phyloP scores from a whole-genome alignment of 1,140 invertebrate species.

The Plodia interpunctella region DNA sequence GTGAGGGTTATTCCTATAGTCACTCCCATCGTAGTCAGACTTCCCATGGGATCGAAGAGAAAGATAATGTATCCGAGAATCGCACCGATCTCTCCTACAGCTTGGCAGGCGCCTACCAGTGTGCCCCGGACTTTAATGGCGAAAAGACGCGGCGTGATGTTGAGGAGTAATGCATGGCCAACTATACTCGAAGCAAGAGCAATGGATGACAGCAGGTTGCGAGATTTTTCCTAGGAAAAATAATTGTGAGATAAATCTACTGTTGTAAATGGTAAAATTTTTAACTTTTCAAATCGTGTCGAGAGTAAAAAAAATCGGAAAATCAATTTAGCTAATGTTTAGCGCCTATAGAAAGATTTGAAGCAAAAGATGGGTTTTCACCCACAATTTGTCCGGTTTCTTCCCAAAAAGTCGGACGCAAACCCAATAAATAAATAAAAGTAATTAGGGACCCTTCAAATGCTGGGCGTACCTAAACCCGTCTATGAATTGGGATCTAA shows the following conservation, averaged over 20 bases:
- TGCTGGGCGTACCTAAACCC: too few relatives aligned
- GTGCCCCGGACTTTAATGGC: constrained; percentile 51
- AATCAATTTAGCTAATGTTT: too few relatives aligned
- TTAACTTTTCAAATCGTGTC: too few relatives aligned
- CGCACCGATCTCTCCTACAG: constrained; percentile 47
- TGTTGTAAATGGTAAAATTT: too few relatives aligned
- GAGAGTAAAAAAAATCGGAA: too few relatives aligned
- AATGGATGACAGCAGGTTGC: constrained; percentile 31
- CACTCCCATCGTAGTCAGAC: constrained; percentile 28
- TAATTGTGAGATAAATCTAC: constrained; percentile 7
- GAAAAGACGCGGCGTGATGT: constrained; percentile 55
- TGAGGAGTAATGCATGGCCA: constrained; percentile 41
- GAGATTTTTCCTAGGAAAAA: constrained; percentile 32
- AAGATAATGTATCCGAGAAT: constrained; percentile 48
- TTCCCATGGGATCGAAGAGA: constrained; percentile 27
- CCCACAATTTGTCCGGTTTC: too few relatives aligned
- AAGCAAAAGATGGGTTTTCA: too few relatives aligned
- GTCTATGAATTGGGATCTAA: too few relatives aligned
- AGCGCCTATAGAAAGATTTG: too few relatives aligned
- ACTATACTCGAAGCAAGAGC: constrained; percentile 42
- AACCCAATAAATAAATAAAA: too few relatives aligned
- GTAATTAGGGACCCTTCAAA: too few relatives aligned
- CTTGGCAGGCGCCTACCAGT: constrained; percentile 50
- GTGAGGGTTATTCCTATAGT: constrained; percentile 29
- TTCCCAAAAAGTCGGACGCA: too few relatives aligned